Evolutionary conservation across 2,888 invertebrate species (phyloP), one percentile per base, ranked within the genome.

Genomic region (Eristalinus aeneus): DNA sequence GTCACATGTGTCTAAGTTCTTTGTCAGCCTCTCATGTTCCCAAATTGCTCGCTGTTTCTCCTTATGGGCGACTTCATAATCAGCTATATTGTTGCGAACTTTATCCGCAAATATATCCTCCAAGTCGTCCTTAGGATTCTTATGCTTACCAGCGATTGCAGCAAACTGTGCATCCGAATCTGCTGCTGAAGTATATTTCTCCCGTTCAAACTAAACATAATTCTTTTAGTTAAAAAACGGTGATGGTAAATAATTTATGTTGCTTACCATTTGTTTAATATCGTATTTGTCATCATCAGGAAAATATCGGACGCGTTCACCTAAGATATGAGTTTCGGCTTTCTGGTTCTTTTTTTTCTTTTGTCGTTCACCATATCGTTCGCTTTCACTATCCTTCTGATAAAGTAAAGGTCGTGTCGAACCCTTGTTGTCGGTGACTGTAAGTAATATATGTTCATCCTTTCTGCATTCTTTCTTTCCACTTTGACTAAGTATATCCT

Each of bases 281-380:
- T 96, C 95, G 92, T 96, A 96, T 91, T 96, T 96, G 91, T 98
- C 97, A 93, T 98, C 98, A 93, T 98, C 97, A 3, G 96, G 95
- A 93, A 97, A 98, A 93, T 97, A 98, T 77, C 96, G 95, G 12
- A 95, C 94, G 88, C 98, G 94, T 90, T 97, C 94, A 9, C 96
- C 96, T 84, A 94, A 94, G 65, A 91, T 91, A 89, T 98, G 96
- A 3, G 97, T 98, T 88, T 96, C 95, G 36, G 94, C 93, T 90
- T 94, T 95, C 93, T 46, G 84, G 11, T 88, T 88, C 12, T 77
- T 68, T 58, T 88, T 88, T 12, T 27, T 82, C 0, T 76, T 80
- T 32, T 76, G 81, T 16, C 89, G 88, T 0, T 89, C 89, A 1
- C 89, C 89, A 27, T 90, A 89, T 6, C 85, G 73, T 72, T 89